phyloP scores from a whole-genome alignment of 1,140 invertebrate genomes.

The Apis florea region DNA sequence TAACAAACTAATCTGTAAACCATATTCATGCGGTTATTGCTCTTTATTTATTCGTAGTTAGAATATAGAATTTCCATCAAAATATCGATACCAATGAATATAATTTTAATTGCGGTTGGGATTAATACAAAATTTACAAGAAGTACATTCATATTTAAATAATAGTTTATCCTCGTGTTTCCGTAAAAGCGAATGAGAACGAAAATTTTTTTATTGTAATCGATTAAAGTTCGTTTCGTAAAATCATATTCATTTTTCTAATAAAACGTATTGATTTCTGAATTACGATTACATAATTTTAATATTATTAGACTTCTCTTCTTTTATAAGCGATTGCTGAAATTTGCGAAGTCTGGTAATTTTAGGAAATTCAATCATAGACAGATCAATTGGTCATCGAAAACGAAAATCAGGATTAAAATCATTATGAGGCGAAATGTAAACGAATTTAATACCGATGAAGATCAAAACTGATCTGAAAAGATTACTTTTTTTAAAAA shows the following conservation, averaged over 20 bases:
- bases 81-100: not conserved
- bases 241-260: not conserved
- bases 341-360: slow-evolving; percentile 21
- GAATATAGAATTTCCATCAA: slow-evolving; percentile 1
- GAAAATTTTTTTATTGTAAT: not conserved
- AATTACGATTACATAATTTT: not conserved
- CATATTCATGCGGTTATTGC: not conserved
- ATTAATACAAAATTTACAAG: slow-evolving; percentile 3
- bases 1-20: not conserved
- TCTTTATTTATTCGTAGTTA: not conserved
- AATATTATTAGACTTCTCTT: not conserved
- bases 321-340: not conserved
- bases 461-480: no score
- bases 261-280: not conserved
- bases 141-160: not conserved
- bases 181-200: not conserved
- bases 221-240: not conserved
- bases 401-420: slow-evolving; percentile 15
- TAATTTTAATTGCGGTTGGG: not conserved
- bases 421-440: no score
- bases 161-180: not conserved
- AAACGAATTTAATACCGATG: no score
- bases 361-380: slow-evolving; percentile 38
- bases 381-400: slow-evolving; percentile 13
- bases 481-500: no score